These are phyloP conservation scores for Phalacrocorax pelagicus DNA, from an alignment of 2,113 vertebrate genomes.

Conservation along the genomic window DNA sequence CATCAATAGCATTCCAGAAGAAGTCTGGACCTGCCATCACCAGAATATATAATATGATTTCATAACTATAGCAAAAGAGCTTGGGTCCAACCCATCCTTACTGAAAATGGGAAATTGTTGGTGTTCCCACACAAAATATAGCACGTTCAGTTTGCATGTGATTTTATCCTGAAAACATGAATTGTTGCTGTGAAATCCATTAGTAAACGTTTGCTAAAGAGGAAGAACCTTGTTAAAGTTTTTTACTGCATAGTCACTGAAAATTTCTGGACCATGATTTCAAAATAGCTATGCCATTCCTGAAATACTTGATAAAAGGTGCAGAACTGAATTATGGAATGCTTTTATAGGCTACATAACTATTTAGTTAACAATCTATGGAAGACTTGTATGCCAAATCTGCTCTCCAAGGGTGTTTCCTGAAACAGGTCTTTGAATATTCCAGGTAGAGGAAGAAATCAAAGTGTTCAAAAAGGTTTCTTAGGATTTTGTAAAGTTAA, in stretches of 20 bases:
- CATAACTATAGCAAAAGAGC: background rate
- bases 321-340: background rate
- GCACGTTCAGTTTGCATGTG: background rate
- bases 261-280: background rate
- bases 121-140: background rate
- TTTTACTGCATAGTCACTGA: background rate
- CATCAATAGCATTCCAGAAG: slow-evolving; percentile 41
- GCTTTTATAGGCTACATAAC: background rate
- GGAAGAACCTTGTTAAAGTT: background rate
- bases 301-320: background rate
- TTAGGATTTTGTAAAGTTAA: background rate
- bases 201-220: slow-evolving; percentile 31
- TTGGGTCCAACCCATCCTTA: slow-evolving; percentile 13
- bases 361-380: background rate
- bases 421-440: background rate
- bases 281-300: background rate
- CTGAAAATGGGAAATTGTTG: slow-evolving; percentile 22
- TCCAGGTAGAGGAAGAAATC: background rate
- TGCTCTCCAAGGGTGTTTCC: background rate
- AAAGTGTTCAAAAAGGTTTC: background rate
- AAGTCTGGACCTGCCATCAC: slow-evolving; percentile 26
- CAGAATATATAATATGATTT: slow-evolving; percentile 30
- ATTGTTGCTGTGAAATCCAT: slow-evolving; percentile 55
- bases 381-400: background rate
- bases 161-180: slow-evolving; percentile 34